phyloP scores from a whole-genome alignment of 2,113 vertebrate species.

The human (Homo sapiens) region DNA sequence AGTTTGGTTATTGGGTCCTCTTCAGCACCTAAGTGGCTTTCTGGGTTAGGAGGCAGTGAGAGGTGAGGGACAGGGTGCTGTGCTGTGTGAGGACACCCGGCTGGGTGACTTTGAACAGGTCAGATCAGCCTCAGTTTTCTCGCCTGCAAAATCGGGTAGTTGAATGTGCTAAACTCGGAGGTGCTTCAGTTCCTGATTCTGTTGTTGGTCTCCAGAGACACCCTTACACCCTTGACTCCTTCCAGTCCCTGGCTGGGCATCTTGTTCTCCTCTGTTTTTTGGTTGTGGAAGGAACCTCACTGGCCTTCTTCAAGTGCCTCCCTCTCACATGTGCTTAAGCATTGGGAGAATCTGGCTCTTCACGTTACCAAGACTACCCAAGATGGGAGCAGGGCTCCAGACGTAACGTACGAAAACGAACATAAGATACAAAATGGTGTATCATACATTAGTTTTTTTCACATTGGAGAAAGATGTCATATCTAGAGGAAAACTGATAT shows the following conservation, averaged over 20 bases:
- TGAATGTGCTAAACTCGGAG: background rate
- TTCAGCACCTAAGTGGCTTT: background rate
- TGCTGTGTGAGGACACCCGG: background rate
- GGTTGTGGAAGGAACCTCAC: background rate
- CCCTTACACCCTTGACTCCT: background rate
- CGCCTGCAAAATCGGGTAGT: background rate
- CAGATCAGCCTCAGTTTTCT: background rate
- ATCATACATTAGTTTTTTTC: background rate
- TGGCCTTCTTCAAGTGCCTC: background rate
- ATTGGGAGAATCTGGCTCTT: background rate
- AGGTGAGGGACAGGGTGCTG: background rate
- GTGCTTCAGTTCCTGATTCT: constrained; percentile 21
- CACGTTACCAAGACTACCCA: background rate
- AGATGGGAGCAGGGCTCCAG: background rate
- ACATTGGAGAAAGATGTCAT: background rate
- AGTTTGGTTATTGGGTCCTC: background rate
- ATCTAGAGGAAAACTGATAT: background rate
- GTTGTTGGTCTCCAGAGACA: background rate
- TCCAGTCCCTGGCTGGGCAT: background rate
- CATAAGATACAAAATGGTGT: background rate
- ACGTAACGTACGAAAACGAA: too few species aligned
- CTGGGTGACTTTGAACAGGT: background rate
- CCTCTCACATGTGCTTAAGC: background rate
- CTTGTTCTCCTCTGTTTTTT: background rate
- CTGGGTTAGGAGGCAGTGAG: background rate